Conservation (phyloP, 2,113 vertebrate genomes). For the Lontra canadensis region DNA sequence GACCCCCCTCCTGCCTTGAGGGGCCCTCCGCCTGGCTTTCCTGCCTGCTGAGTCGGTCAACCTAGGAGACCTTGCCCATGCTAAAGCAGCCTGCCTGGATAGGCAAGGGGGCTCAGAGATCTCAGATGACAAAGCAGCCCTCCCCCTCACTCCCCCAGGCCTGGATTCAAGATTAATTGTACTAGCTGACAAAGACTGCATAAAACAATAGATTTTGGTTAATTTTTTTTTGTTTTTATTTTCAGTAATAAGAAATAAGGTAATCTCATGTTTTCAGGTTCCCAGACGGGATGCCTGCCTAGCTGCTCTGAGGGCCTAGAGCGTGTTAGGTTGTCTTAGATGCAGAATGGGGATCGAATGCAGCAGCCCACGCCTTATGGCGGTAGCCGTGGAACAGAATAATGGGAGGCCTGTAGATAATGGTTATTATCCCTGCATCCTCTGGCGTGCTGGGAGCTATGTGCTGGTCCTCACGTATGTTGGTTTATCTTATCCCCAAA, state of each 20-base stretch:
- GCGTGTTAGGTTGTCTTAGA: fast-evolving
- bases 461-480: fast-evolving
- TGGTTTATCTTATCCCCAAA: neutral
- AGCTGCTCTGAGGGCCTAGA: neutral
- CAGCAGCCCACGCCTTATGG: fast-evolving
- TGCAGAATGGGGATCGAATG: fast-evolving
- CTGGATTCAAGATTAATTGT: neutral
- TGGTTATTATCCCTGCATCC: neutral
- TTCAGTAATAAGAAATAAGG: neutral
- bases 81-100: neutral
- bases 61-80: too few species aligned
- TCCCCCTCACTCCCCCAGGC: fast-evolving
- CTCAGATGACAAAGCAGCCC: fast-evolving
- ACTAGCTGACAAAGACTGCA: too few species aligned
- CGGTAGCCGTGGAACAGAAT: fast-evolving
- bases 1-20: fast-evolving
- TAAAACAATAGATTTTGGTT: neutral
- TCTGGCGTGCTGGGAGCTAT: fast-evolving
- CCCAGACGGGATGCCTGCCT: too few species aligned
- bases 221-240: too few species aligned
- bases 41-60: neutral
- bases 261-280: neutral
- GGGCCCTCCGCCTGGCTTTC: fast-evolving
- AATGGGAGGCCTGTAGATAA: neutral
- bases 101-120: neutral